Percentiles rank a stretch among this genome's conserved stretches.
These are phyloP conservation scores for Morpho deidamia DNA, from an alignment of 2,888 invertebrate genomes.

Conservation along the genomic window DNA sequence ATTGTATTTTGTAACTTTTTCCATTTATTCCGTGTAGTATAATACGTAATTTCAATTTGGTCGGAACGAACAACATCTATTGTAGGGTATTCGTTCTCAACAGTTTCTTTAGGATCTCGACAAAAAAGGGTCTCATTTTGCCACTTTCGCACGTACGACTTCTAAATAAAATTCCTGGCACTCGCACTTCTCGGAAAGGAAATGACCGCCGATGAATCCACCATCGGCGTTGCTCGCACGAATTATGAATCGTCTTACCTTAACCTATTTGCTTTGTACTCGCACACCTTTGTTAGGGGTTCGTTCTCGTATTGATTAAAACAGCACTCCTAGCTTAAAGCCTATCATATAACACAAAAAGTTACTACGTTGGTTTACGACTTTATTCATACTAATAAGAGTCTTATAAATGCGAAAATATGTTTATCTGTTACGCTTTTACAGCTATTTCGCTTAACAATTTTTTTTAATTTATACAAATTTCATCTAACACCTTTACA, in stretches of 20 bases:
- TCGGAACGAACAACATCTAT: constrained; percentile 50
- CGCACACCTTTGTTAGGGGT: neutral
- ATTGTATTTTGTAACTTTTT: constrained; percentile 40
- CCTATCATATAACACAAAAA: neutral
- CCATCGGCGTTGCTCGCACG: constrained; percentile 3
- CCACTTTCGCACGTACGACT: constrained; percentile 61
- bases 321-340: constrained; percentile 1
- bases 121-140: constrained; percentile 49
- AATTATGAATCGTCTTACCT: constrained; percentile 20
- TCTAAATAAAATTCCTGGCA: constrained; percentile 62
- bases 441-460: no score
- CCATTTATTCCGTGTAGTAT: constrained; percentile 47
- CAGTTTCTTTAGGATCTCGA: constrained; percentile 9
- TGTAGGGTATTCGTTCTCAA: constrained; percentile 36
- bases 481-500: no score
- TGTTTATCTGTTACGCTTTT: neutral
- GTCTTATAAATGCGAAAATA: neutral
- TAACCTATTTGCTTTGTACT: constrained; percentile 16
- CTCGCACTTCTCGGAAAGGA: constrained; percentile 1
- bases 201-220: constrained; percentile 5
- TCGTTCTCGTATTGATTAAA: constrained; percentile 5
- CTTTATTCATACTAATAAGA: no score
- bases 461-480: no score
- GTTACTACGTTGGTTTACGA: neutral
- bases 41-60: constrained; percentile 64